A percentile compares a stretch with the other conserved stretches of the same genome.
Evolutionary conservation across 2,888 invertebrate species (phyloP).

Genomic region (Heliconius cydno): DNA sequence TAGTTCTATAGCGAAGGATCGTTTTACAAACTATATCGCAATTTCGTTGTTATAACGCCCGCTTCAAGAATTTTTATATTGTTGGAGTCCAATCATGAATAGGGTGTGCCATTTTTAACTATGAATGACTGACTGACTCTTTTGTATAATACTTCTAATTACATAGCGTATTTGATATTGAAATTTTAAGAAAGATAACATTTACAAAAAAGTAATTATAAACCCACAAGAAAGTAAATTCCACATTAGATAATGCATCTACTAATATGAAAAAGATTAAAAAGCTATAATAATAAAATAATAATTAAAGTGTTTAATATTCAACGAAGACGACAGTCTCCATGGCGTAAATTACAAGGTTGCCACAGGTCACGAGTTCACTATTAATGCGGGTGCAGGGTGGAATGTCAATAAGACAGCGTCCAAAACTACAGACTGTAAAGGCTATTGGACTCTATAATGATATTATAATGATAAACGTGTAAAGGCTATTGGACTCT

Average conservation of each 20-base stretch:
- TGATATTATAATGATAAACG: too few relatives aligned
- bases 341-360: conserved; percentile 37
- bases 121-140: too few relatives aligned
- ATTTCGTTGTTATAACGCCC: too few relatives aligned
- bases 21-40: too few relatives aligned
- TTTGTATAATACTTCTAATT: neutral
- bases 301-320: conserved; percentile 15
- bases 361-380: conserved; percentile 33
- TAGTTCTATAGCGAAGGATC: too few relatives aligned
- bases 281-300: neutral
- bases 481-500: too few relatives aligned
- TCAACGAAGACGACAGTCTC: conserved; percentile 24
- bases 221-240: neutral
- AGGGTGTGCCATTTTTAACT: too few relatives aligned
- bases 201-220: too few relatives aligned
- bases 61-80: too few relatives aligned
- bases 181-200: too few relatives aligned
- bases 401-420: conserved; percentile 36
- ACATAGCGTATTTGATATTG: neutral
- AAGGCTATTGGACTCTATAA: neutral
- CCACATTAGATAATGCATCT: neutral
- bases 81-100: too few relatives aligned
- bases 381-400: conserved; percentile 37
- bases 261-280: neutral
- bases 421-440: neutral